Conservation (phyloP, 2,797 vertebrate genomes). For the Trichosurus vulpecula region DNA sequence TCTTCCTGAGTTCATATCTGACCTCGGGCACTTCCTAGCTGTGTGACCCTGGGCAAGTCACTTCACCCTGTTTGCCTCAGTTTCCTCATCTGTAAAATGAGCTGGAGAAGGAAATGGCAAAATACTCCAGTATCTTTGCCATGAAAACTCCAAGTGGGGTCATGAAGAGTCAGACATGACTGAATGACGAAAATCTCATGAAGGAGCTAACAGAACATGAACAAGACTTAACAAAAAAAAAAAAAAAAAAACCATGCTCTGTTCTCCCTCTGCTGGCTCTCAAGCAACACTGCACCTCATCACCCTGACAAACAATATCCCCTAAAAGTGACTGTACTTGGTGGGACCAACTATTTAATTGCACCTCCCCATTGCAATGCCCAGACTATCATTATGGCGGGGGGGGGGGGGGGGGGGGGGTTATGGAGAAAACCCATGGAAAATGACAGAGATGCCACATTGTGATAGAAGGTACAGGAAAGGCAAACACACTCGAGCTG, state of each 20-base stretch:
- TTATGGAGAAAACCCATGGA: not conserved
- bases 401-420: accelerated
- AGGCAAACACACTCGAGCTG: not conserved
- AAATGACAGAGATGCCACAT: not conserved
- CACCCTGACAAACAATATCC: not conserved
- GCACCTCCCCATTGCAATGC: not conserved
- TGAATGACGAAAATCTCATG: not conserved
- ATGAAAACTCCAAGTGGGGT: no score
- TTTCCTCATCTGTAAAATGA: no score
- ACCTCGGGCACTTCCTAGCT: no score
- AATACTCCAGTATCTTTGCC: no score
- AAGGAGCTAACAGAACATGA: constrained; percentile 9
- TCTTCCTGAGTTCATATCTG: not conserved
- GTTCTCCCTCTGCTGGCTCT: constrained; percentile 78
- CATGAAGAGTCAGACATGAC: not conserved
- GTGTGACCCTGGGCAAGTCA: no score
- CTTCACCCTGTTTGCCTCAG: no score
- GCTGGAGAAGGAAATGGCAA: no score
- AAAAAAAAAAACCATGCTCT: constrained; percentile 55
- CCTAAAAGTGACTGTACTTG: not conserved
- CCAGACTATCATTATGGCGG: not conserved
- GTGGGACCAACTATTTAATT: not conserved
- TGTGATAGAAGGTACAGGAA: not conserved
- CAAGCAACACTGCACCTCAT: constrained; percentile 34
- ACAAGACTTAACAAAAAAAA: constrained; percentile 4